Evolutionary conservation across 2,888 invertebrate genomes (phyloP).

Genomic region (Lymantria monacha): DNA sequence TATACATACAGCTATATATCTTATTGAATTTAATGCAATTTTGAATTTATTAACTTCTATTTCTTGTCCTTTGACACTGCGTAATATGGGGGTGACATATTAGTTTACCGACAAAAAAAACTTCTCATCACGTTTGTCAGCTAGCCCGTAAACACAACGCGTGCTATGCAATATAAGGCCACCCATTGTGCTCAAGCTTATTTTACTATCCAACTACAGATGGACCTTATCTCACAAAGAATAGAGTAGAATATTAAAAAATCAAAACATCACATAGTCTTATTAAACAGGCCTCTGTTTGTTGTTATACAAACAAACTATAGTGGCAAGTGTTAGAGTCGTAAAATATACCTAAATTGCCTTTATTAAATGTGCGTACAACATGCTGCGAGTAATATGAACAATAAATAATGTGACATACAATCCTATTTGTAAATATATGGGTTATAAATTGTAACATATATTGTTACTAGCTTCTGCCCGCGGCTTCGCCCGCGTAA

Average conservation of each 20-base stretch:
- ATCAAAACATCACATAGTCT: conserved; percentile 22
- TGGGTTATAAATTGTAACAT: neutral
- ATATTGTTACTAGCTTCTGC: neutral
- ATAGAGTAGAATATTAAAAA: conserved; percentile 23
- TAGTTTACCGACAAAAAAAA: conserved; percentile 29
- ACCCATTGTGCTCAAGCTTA: conserved; percentile 38
- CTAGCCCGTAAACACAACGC: conserved; percentile 48
- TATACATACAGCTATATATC: no score
- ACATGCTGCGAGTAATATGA: conserved; percentile 35
- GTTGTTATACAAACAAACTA: conserved; percentile 53
- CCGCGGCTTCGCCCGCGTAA: no score
- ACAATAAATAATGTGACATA: neutral
- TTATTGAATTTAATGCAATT: no score
- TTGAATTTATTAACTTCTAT: no score
- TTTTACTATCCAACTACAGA: conserved; percentile 27
- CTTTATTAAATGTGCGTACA: conserved; percentile 45
- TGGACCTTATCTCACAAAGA: conserved; percentile 12
- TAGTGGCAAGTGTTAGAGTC: conserved; percentile 49
- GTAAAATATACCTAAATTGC: conserved; percentile 53
- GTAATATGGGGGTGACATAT: neutral
- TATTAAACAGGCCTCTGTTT: conserved; percentile 39
- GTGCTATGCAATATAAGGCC: conserved; percentile 49
- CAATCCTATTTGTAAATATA: neutral
- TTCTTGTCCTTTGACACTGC: neutral
- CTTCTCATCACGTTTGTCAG: conserved; percentile 42